Evolutionary conservation across 2,113 vertebrate genomes (phyloP), one percentile per base, ranked within the genome.

Genomic region (Ctenomys sociabilis): DNA sequence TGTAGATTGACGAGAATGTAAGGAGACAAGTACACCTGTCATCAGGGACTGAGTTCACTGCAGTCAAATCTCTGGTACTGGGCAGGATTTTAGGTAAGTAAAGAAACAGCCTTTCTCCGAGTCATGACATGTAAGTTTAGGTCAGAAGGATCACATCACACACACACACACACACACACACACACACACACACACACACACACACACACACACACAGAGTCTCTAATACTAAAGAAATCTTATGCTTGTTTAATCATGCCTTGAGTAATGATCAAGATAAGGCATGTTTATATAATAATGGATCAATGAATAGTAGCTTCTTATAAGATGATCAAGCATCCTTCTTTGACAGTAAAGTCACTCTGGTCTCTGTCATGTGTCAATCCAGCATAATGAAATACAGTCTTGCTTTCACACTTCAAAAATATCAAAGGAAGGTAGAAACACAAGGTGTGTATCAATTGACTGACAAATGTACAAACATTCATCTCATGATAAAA

Each of bases 41-140:
- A 30, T 99, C 99, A 89, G 99, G 99, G 61, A 98, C 97, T 64
- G 99, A 99, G 94, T 99, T 99, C 97, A 99, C 98, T 94, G 98
- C 98, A 78, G 91, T 99, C 96, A 99, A 98, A 88, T 99, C 98
- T 28, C 98, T 99, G 52, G 96, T 98, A 72, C 98, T 99, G 78
- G 99, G 99, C 68, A 99, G 98, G 98, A 98, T 99, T 96, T 98
- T 97, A 88, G 98, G 99, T 99, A 97, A 99, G 99, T 98, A 87
- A 96, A 92, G 49, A 59, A 85, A 92, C 0, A 0, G 52, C 1
- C 0, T 6, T 96, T 93, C 21, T 5, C 84, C 80, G 93, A 85
- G 37, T 66, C 5, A 0, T 37, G 35, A 54, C 17, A 0, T 32
- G 77, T 92, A 43, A 94, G 32, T 4, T 19, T 35, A 43, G 1